Evolutionary conservation across 23 tunicate species (phyloP), one percentile per base, ranked within the genome.

Genomic region (Aplidium turbinatum): DNA sequence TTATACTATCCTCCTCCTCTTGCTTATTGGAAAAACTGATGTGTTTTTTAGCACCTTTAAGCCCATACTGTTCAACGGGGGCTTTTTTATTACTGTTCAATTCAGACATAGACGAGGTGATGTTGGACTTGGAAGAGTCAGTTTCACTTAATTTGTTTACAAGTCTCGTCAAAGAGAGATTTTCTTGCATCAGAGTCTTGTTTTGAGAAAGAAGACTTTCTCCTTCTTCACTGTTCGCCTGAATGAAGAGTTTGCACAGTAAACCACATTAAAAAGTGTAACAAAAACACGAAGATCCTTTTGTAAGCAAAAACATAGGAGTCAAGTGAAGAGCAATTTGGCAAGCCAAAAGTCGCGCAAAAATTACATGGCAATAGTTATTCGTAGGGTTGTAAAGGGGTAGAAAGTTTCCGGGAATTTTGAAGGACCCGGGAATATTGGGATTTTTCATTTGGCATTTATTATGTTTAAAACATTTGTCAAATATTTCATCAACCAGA

Each of bases 121-220:
- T 50, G 30, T 60, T 60, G n/a, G 50, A 9, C 38, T 36, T 65
- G 27, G 27, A 48, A 11, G 67, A 38, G n/a, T n/a, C n/a, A n/a
- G n/a, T n/a, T 38, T 42, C 78, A 25, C 94, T 74, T 23, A 87
- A 60, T 57, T 76, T 81, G 46, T 76, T 78, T 0, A 81, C 79
- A 23, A 88, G 35, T 2, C 96, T 61, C 6, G 69, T 77, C 11
- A 81, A 79, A 2, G 96, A 79, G 31, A 26, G 60, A 75, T 88
- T 88, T 42, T 88, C 87, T 28, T 85, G 83, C 40, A 75, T 76
- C 69, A 88, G 40, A 35, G 76, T 83, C 58, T 58, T 74, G 52
- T 88, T 88, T 21, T 60, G 67, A 11, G 80, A 54, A 30, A 68
- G 63, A 46, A 87, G 23, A 29, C 51, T 58, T 29, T 80, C 79